These are phyloP conservation scores for Xenops minutus DNA, from an alignment of 2,797 vertebrate species.

Conservation along the genomic window DNA sequence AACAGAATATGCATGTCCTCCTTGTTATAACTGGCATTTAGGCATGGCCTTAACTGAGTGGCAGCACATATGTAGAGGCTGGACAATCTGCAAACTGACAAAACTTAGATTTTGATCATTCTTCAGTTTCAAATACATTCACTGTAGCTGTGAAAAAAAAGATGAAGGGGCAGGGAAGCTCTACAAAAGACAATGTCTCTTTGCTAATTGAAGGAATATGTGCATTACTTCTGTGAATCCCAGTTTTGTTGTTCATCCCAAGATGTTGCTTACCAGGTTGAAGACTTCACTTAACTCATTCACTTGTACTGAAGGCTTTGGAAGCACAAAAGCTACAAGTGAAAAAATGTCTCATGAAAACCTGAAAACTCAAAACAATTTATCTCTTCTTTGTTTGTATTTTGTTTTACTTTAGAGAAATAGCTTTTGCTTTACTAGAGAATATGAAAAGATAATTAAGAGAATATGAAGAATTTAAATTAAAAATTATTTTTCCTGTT, in stretches of 20 bases:
- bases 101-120: constrained; percentile 41
- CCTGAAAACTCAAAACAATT: background rate
- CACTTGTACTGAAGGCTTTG: background rate
- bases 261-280: background rate
- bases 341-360: background rate
- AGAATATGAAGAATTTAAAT: background rate
- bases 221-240: background rate
- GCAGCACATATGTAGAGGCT: background rate
- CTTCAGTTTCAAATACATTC: background rate
- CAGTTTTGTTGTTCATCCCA: constrained; percentile 43
- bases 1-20: constrained; percentile 28
- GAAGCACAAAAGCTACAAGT: constrained; percentile 7
- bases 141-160: constrained; percentile 51
- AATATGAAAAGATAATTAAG: background rate
- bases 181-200: constrained; percentile 38
- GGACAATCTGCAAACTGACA: background rate
- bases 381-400: background rate
- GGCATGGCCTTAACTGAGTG: background rate
- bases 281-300: constrained; percentile 25
- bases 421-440: background rate
- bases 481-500: background rate
- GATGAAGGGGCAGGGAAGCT: constrained; percentile 24
- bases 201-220: constrained; percentile 39
- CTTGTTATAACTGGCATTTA: background rate
- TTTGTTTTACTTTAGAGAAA: background rate